Percentiles rank a stretch among this genome's conserved stretches.
Conservation (phyloP, 2,113 vertebrate genomes). For the Galemys pyrenaicus region DNA sequence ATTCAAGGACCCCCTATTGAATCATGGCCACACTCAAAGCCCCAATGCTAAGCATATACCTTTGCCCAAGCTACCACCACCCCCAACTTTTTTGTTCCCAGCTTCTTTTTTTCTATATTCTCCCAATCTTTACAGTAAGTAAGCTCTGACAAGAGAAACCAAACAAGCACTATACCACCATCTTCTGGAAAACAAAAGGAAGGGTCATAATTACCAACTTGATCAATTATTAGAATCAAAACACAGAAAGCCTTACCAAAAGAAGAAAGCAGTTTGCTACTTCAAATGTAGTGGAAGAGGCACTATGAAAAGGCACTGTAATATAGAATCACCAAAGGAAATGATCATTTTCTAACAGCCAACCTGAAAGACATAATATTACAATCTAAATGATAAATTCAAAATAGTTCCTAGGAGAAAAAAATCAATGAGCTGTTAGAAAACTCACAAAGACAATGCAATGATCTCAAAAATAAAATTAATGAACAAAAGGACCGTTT, state of each 20-base stretch:
- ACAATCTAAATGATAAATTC: too few relatives aligned
- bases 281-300: not conserved
- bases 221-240: not conserved
- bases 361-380: too few relatives aligned
- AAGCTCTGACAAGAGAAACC: not conserved
- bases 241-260: not conserved
- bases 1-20: not conserved
- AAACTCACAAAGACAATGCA: too few relatives aligned
- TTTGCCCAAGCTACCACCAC: not conserved
- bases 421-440: too few relatives aligned
- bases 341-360: too few relatives aligned
- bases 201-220: not conserved
- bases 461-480: too few relatives aligned
- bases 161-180: not conserved
- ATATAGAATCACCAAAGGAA: not conserved
- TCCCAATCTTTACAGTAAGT: not conserved
- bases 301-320: not conserved
- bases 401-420: too few relatives aligned
- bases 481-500: too few relatives aligned
- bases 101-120: not conserved
- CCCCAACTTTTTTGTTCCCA: not conserved
- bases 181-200: not conserved
- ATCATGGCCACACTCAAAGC: not conserved
- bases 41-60: not conserved
- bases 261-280: not conserved